Conservation (phyloP, 2,888 invertebrate species). For the Hanleya hanleyi region DNA sequence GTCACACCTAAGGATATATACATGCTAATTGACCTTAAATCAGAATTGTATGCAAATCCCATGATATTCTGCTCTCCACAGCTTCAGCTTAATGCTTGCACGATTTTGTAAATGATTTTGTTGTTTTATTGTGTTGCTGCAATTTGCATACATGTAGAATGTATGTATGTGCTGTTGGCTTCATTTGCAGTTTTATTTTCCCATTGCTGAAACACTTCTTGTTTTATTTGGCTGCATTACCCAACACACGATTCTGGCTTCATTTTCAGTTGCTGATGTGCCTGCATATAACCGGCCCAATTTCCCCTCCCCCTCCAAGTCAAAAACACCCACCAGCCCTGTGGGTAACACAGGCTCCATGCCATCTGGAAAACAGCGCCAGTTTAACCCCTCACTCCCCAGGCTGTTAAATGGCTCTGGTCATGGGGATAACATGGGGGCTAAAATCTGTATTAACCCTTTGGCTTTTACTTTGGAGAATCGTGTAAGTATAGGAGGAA, state of each 20-base stretch:
- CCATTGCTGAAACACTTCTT: not conserved
- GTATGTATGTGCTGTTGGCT: not conserved
- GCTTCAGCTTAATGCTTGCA: no score
- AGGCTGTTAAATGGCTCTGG: not conserved
- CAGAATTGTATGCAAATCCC: no score
- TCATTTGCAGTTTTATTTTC: not conserved
- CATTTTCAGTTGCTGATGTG: not conserved
- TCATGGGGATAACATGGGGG: not conserved
- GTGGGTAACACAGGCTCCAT: not conserved
- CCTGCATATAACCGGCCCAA: not conserved
- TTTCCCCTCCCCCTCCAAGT: not conserved
- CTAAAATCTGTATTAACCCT: not conserved
- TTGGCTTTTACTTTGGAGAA: not conserved
- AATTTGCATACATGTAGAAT: no score
- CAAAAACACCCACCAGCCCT: not conserved
- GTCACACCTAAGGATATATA: no score
- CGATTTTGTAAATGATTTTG: no score
- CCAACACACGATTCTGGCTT: not conserved
- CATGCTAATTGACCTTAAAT: no score
- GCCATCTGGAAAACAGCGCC: not conserved
- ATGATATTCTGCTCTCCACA: no score
- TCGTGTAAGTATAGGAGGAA: conserved; percentile 8
- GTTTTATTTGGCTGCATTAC: not conserved
- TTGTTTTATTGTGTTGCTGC: no score
- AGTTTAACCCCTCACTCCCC: not conserved